phyloP scores from a whole-genome alignment of 2,888 invertebrate species.

The Chaetogeoica ovagalla region DNA sequence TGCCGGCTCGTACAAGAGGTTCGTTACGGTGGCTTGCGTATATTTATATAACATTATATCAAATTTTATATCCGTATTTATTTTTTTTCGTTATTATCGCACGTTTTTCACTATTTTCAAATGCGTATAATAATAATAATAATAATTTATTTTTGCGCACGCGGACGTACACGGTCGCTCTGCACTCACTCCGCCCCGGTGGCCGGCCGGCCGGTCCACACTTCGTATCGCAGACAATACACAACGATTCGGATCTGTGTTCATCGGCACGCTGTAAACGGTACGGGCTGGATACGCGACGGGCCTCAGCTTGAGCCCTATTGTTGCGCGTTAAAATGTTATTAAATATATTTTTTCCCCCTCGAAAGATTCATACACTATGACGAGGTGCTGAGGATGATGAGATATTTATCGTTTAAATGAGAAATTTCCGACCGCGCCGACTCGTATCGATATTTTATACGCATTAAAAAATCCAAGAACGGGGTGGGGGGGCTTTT shows the following conservation, averaged over 20 bases:
- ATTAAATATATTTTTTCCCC: conserved; percentile 24
- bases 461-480: conserved; percentile 18
- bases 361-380: conserved; percentile 28
- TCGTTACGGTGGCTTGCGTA: conserved; percentile 48
- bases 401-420: conserved; percentile 44
- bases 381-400: background rate
- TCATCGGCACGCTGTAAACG: too few species aligned
- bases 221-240: conserved; percentile 29
- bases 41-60: too few species aligned
- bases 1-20: conserved; percentile 31
- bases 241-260: conserved; percentile 44
- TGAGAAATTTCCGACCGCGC: conserved; percentile 29
- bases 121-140: background rate
- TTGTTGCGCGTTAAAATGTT: conserved; percentile 4
- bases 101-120: conserved; percentile 9
- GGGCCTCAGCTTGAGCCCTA: conserved; percentile 40
- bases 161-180: too few species aligned
- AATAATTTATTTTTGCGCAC: background rate
- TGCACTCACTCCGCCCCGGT: background rate
- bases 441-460: background rate
- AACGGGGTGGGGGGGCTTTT: background rate
- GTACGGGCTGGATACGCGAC: too few species aligned
- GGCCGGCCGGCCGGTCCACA: conserved; percentile 1
- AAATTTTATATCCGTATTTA: conserved; percentile 45
- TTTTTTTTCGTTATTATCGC: background rate